Conservation (phyloP, 2,797 vertebrate species). For the Chrysocyon brachyurus region DNA sequence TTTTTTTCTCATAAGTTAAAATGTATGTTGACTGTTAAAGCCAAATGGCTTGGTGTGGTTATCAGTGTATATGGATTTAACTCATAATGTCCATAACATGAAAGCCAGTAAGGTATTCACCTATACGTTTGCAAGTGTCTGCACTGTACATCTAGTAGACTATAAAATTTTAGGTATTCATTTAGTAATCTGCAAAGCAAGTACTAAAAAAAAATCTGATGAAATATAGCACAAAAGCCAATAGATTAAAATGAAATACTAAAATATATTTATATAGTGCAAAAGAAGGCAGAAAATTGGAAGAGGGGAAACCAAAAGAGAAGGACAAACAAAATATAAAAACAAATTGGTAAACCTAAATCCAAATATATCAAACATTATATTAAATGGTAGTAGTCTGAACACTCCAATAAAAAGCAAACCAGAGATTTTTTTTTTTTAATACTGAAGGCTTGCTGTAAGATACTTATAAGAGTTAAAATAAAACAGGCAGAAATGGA, state of each 20-base stretch:
- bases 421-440: neutral
- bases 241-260: neutral
- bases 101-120: neutral
- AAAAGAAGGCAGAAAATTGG: neutral
- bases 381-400: neutral
- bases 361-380: neutral
- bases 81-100: neutral
- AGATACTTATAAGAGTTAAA: neutral
- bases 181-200: neutral
- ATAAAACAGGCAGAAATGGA: neutral
- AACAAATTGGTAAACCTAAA: neutral
- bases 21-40: neutral
- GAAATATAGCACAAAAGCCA: neutral
- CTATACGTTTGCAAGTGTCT: neutral
- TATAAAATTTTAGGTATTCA: neutral
- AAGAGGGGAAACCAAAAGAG: neutral
- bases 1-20: neutral
- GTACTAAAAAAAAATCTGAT: neutral
- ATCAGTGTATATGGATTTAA: neutral
- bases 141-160: neutral
- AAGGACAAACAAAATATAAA: neutral
- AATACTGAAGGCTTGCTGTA: neutral
- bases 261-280: neutral
- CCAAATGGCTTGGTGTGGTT: neutral
- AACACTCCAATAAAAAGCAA: neutral